These are phyloP conservation scores for Epicauta chinensis DNA, from an alignment of 1,140 invertebrate species.

Conservation along the genomic window DNA sequence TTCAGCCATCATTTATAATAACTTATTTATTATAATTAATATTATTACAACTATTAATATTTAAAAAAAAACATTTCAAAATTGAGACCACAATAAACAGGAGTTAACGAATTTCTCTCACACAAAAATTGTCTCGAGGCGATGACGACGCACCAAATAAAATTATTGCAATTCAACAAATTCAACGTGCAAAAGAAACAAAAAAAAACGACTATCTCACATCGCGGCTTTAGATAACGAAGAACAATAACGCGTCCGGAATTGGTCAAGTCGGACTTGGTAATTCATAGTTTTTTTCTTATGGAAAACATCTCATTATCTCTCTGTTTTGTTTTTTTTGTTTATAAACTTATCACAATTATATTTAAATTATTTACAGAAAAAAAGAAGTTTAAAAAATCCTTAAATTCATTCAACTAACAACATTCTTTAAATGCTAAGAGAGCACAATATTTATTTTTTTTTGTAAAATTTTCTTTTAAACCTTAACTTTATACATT, in stretches of 20 bases:
- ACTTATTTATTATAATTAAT: constrained; percentile 18
- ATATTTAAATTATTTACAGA: constrained; percentile 8
- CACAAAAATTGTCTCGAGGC: constrained; percentile 1
- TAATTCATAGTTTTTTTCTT: no score
- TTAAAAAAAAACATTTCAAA: constrained; percentile 26
- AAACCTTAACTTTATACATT: constrained; percentile 25
- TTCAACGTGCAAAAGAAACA: constrained; percentile 14
- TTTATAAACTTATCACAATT: constrained; percentile 34
- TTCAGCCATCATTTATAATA: constrained; percentile 6
- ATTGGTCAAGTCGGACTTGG: no score
- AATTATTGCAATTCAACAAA: constrained; percentile 5
- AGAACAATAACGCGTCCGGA: background rate
- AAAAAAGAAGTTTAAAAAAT: constrained; percentile 14
- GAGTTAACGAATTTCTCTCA: constrained; percentile 13
- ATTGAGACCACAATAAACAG: constrained; percentile 27
- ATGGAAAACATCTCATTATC: no score
- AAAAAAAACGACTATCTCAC: no score
- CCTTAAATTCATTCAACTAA: constrained; percentile 3
- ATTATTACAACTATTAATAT: constrained; percentile 26
- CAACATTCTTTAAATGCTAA: constrained; percentile 12
- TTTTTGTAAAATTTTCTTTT: no score
- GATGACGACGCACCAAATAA: constrained; percentile 3
- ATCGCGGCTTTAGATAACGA: no score
- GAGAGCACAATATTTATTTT: constrained; percentile 13
- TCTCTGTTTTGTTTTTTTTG: no score